Conservation (phyloP, 2,797 vertebrate species). For the Odontamblyopus rebecca region DNA sequence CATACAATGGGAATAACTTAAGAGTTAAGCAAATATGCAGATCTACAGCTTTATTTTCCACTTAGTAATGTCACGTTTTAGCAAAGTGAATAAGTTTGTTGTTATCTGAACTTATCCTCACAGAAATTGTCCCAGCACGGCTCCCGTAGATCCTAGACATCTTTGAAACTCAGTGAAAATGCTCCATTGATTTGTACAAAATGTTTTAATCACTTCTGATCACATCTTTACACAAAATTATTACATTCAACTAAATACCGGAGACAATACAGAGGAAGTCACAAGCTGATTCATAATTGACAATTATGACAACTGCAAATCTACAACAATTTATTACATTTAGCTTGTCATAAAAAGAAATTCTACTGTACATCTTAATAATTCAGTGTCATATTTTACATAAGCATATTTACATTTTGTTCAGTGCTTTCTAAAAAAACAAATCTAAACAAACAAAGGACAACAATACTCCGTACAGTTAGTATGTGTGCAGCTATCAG, state of each 20-base stretch:
- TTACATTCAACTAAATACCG: constrained; percentile 42
- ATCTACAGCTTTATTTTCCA: too few relatives aligned
- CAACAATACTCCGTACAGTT: not conserved
- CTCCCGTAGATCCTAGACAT: not conserved
- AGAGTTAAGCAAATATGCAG: too few relatives aligned
- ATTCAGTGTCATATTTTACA: constrained; percentile 28
- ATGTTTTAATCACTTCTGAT: constrained; percentile 2
- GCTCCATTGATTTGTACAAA: constrained; percentile 4
- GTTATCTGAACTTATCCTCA: not conserved
- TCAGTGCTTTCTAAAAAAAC: constrained; percentile 14
- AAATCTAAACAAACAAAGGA: not conserved
- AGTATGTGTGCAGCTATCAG: not conserved
- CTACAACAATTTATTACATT: constrained; percentile 11
- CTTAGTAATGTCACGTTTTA: too few relatives aligned
- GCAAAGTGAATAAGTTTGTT: not conserved
- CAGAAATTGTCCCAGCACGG: not conserved
- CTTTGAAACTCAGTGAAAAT: not conserved
- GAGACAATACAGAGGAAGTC: constrained; percentile 41
- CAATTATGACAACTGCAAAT: not conserved
- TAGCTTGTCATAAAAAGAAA: constrained; percentile 44
- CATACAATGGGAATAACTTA: too few relatives aligned
- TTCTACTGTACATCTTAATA: constrained; percentile 14
- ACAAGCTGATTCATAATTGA: constrained; percentile 23
- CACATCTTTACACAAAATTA: constrained; percentile 34
- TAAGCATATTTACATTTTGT: constrained; percentile 37